Conservation (phyloP, 1,140 invertebrate species). For the Trachelipus rathkii region DNA sequence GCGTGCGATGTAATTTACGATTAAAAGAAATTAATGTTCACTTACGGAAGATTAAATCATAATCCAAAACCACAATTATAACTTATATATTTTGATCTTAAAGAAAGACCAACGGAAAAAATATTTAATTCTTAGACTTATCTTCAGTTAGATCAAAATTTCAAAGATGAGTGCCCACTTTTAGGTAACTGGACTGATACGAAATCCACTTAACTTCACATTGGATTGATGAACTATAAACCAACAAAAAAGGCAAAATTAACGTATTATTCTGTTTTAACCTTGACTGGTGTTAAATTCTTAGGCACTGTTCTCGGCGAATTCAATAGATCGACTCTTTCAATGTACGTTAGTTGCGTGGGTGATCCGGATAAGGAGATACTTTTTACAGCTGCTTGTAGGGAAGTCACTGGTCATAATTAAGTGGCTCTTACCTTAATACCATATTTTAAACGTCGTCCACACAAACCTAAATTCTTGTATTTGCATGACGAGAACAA, state of each 20-base stretch:
- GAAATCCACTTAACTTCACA: neutral
- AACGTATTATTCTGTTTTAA: neutral
- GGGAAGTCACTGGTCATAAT: neutral
- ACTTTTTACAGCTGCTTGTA: neutral
- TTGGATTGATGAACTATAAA: conserved; percentile 2
- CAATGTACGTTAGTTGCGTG: neutral
- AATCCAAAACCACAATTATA: neutral
- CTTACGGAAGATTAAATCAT: neutral
- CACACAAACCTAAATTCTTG: neutral
- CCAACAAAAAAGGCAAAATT: neutral
- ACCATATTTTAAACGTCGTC: neutral
- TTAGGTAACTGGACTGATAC: neutral
- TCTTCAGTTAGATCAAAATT: neutral
- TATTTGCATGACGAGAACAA: conserved; percentile 5
- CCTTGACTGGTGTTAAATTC: neutral
- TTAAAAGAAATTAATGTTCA: conserved; percentile 1
- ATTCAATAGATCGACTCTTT: neutral
- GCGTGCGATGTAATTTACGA: neutral
- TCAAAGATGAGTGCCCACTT: neutral
- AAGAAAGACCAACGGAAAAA: neutral
- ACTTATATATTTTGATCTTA: neutral
- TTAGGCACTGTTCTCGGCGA: neutral
- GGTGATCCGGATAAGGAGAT: neutral
- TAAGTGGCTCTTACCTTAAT: neutral
- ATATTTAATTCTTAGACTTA: neutral